phyloP scores from a whole-genome alignment of 2,888 invertebrate species.

The Gastracanthus pulcherrimus region DNA sequence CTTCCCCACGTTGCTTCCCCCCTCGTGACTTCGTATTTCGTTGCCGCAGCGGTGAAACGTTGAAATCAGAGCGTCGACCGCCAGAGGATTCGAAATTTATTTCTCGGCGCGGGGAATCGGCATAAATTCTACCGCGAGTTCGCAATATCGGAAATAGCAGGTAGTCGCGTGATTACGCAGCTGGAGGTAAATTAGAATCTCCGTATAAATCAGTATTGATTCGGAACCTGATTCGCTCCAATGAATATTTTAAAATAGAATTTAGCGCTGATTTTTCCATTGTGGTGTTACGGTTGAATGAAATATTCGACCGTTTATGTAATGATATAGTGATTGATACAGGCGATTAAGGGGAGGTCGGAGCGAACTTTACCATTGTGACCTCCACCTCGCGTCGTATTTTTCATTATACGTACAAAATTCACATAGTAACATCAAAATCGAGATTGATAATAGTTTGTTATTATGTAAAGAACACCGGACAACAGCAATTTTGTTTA shows the following conservation, averaged over 20 bases:
- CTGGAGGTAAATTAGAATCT: constrained; percentile 40
- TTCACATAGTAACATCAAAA: no score
- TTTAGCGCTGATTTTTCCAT: constrained; percentile 11
- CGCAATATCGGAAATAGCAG: constrained; percentile 51
- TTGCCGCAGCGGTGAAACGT: constrained; percentile 11
- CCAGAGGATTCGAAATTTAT: constrained; percentile 46
- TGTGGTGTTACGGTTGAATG: not conserved
- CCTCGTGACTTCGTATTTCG: constrained; percentile 34
- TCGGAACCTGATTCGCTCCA: constrained; percentile 20
- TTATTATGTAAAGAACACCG: no score
- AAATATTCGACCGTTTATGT: not conserved
- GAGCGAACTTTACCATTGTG: no score
- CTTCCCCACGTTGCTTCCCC: constrained; percentile 39
- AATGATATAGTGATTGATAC: no score
- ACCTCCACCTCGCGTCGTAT: no score
- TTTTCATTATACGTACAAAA: no score
- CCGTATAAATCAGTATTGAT: constrained; percentile 39
- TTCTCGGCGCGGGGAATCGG: constrained; percentile 44
- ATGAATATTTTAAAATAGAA: constrained; percentile 44
- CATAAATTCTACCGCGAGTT: constrained; percentile 47
- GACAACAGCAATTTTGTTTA: no score
- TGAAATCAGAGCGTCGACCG: constrained; percentile 37
- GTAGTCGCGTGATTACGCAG: constrained; percentile 42
- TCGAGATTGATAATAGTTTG: no score
- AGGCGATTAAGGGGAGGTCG: no score